Percentiles rank a stretch among this genome's conserved stretches.
phyloP scores from a whole-genome alignment of 2,797 vertebrate genomes.

The Typhlichthys subterraneus region DNA sequence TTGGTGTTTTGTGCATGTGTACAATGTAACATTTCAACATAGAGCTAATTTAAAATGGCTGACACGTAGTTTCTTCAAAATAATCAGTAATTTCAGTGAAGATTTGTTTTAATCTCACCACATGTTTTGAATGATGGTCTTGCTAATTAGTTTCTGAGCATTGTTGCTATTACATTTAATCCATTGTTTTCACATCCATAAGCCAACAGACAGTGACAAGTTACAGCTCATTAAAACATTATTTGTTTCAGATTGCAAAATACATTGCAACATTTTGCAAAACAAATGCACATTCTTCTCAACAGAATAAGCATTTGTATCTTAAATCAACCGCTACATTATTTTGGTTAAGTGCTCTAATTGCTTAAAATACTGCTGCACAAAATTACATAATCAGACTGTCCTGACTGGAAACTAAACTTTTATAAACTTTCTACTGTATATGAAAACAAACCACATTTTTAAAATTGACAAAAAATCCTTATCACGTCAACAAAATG shows the following conservation, averaged over 20 bases:
- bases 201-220: not conserved
- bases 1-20: too few relatives aligned
- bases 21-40: too few relatives aligned
- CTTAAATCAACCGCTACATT: not conserved
- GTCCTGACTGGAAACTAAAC: too few relatives aligned
- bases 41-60: too few relatives aligned
- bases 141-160: not conserved
- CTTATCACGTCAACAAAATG: too few relatives aligned
- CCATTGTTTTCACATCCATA: constrained; percentile 13
- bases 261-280: not conserved
- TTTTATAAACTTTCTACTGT: too few relatives aligned
- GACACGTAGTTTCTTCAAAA: too few relatives aligned
- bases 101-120: not conserved
- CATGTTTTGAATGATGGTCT: not conserved
- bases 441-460: not conserved
- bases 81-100: not conserved
- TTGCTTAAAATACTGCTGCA: not conserved
- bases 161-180: constrained; percentile 14
- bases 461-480: not conserved
- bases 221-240: not conserved
- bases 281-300: not conserved
- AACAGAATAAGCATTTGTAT: too few relatives aligned
- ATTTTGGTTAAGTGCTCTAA: not conserved
- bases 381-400: too few relatives aligned
- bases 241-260: not conserved